phyloP scores from a whole-genome alignment of 2,797 vertebrate species.

The Sciaenops ocellatus region DNA sequence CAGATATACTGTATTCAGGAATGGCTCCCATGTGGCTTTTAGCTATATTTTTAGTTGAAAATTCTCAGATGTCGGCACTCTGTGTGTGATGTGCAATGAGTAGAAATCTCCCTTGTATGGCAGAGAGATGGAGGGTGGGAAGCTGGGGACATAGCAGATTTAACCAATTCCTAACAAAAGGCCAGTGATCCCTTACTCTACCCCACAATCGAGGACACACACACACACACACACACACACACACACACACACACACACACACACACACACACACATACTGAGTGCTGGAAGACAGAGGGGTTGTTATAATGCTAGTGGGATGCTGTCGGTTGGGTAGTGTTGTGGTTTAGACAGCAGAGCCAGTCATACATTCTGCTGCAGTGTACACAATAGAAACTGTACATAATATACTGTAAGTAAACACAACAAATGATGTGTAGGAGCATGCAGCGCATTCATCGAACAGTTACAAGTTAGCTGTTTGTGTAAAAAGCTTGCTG shows the following conservation, averaged over 20 bases:
- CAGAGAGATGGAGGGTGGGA: slow-evolving; percentile 29
- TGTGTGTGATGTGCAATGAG: slow-evolving; percentile 17
- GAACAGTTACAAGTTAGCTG: neutral
- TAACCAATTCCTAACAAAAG: slow-evolving; percentile 59
- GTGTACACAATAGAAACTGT: neutral
- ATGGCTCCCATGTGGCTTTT: slow-evolving; percentile 34
- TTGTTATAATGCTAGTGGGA: slow-evolving; percentile 52
- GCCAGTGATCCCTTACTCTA: slow-evolving; percentile 46
- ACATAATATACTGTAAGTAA: neutral
- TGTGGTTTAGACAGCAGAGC: slow-evolving; percentile 24
- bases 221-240: slow-evolving; percentile 18
- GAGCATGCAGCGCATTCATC: neutral
- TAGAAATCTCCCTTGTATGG: slow-evolving; percentile 22
- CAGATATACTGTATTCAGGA: slow-evolving; percentile 39
- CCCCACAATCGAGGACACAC: slow-evolving; percentile 14
- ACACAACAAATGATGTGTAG: neutral
- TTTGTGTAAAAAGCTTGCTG: neutral
- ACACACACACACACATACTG: neutral
- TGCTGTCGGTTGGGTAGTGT: slow-evolving; percentile 22
- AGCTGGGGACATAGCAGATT: slow-evolving; percentile 29
- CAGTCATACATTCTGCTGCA: neutral
- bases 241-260: too few species aligned
- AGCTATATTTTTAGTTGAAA: slow-evolving; percentile 43
- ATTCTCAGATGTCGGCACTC: slow-evolving; percentile 37
- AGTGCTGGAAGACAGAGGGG: slow-evolving; percentile 36